Base-by-base conservation (phyloP, 2,888 invertebrate genomes). In the Halictus quadricinctus region DNA sequence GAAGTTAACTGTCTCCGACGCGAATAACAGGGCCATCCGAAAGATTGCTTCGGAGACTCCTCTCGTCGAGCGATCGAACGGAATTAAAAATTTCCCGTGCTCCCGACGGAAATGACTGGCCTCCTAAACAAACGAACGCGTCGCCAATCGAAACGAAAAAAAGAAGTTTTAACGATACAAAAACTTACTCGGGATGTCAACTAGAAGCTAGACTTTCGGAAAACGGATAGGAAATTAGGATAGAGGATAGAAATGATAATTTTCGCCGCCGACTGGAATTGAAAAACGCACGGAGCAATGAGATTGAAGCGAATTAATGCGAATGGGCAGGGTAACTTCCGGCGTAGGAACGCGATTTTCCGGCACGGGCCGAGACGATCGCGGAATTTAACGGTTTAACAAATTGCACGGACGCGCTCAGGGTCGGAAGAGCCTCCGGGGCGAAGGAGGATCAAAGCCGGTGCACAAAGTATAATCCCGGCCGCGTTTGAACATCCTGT, bases 381-480 rank as follows among this genome's bases (percentile, higher is more conserved):
- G 88, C 88, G 76, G 90, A 93, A 91, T 92, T 92, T 90, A 87
- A 89, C 92, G 91, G 93, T 93, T 93, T 93, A 93, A 93, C 93
- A 91, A 93, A 94, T 94, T 93, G 93, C 90, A 87, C 88, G 87
- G 85, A 87, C 74, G 89, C 88, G 70, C 29, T 50, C 87, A 81
- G 81, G 80, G 75, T 76, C 78, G 74, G 76, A 75, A 76, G 70
- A 83, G 84, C 85, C 90, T 88, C 83, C 88, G 85, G 92, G 87
- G 88, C 87, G 91, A 88, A 86, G 88, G 89, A 91, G 93, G 93
- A 93, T 93, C 93, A 93, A 93, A 93, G 93, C 92, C 85, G 46
- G 79, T 80, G 82, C 78, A 86, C 85, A 86, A 88, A 91, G 92
- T 90, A 91, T 93, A 93, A 93, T 93, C 93, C 91, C 91, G 78